Percentiles rank a stretch among this genome's conserved stretches.
Evolutionary conservation across 2,113 vertebrate species (phyloP).

Genomic region (Gnathonemus echidnorhynchus): DNA sequence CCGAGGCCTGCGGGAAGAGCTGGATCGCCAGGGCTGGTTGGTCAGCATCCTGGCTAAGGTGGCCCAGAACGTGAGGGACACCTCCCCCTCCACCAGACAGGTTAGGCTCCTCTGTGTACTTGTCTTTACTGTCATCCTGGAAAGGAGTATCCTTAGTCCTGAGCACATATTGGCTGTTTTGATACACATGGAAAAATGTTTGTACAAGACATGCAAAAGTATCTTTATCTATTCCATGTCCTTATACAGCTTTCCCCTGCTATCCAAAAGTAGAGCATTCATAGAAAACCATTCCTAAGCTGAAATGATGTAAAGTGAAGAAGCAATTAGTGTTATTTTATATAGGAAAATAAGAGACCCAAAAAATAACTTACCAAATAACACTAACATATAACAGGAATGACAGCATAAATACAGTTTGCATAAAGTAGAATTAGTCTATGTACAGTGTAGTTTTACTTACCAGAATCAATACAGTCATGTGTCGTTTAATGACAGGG

Average conservation of each 20-base stretch:
- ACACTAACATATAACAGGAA: neutral
- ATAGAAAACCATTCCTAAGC: neutral
- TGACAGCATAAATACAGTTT: neutral
- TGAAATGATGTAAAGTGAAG: neutral
- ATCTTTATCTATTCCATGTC: neutral
- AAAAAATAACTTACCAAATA: neutral
- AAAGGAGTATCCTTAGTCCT: neutral
- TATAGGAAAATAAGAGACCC: neutral
- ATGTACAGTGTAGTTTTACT: neutral
- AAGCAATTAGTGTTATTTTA: neutral
- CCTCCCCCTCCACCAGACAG: slow-evolving; percentile 72
- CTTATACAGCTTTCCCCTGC: neutral
- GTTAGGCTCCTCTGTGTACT: slow-evolving; percentile 42
- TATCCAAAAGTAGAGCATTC: neutral
- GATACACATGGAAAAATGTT: neutral
- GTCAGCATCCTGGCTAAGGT: slow-evolving; percentile 76
- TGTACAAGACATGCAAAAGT: neutral
- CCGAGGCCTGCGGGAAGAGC: slow-evolving; percentile 80
- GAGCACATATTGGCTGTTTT: neutral
- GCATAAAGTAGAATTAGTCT: neutral
- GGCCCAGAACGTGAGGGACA: slow-evolving; percentile 79
- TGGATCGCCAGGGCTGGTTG: slow-evolving; percentile 86
- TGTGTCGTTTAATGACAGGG: too few relatives aligned
- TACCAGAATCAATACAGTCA: neutral
- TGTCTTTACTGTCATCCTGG: neutral